These are phyloP conservation scores for Cottoperca gobio DNA, from an alignment of 2,797 vertebrate species.

Conservation along the genomic window DNA sequence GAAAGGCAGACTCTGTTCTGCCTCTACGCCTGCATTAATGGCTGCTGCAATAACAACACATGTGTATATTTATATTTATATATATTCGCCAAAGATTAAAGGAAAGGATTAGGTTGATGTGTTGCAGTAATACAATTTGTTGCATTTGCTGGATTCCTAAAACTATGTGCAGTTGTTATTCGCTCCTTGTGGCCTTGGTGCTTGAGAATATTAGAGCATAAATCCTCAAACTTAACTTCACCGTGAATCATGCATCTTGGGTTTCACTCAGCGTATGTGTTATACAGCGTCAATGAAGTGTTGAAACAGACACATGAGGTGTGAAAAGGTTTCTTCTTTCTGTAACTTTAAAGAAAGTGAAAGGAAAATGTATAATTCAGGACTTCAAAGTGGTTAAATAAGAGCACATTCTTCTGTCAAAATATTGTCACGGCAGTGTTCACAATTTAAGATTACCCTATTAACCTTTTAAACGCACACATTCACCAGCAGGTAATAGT, in stretches of 20 bases:
- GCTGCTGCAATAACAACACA: slow-evolving; percentile 16
- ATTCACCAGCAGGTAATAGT: slow-evolving; percentile 1
- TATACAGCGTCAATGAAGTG: not conserved
- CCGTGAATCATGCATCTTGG: not conserved
- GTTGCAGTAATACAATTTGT: not conserved
- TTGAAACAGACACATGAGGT: not conserved
- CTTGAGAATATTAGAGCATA: not conserved
- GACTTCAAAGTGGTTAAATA: not conserved
- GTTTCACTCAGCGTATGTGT: not conserved
- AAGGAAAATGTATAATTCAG: not conserved
- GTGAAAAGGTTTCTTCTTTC: not conserved
- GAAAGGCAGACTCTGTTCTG: too few relatives aligned
- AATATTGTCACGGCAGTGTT: slow-evolving; percentile 22
- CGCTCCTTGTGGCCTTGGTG: not conserved
- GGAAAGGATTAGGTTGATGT: not conserved
- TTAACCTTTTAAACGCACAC: slow-evolving; percentile 15
- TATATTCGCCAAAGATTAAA: slow-evolving; percentile 9
- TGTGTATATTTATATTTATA: too few relatives aligned
- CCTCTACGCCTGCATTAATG: slow-evolving; percentile 1
- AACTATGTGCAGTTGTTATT: not conserved
- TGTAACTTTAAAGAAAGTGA: not conserved
- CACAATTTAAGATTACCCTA: slow-evolving; percentile 9
- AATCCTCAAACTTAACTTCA: not conserved
- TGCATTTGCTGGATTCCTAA: slow-evolving; percentile 3
- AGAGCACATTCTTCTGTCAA: slow-evolving; percentile 1